Base-by-base conservation (phyloP, 2,113 vertebrate genomes). In the Salvator merianae region DNA sequence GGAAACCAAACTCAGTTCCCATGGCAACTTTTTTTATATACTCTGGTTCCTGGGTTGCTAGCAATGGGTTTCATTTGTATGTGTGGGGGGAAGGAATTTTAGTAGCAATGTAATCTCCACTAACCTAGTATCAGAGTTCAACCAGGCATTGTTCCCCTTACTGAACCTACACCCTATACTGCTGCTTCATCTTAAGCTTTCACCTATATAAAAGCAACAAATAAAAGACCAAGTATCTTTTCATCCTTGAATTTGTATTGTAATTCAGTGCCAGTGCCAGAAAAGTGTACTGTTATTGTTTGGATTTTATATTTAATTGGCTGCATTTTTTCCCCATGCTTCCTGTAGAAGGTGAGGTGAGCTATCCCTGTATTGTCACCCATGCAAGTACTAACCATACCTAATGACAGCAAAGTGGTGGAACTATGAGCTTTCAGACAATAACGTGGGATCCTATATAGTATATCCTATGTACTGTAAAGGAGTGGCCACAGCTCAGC, bases 1-100 rank as follows among this genome's bases (percentile, higher is more conserved):
- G 90, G 90, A 91, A 93, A 91, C 86, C 76, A 88, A 86, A 86
- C 89, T 90, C 88, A 90, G 92, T 94, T 94, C 91, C 93, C 88
- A 93, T 93, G 90, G 91, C 91, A 93, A 93, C 93, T 87, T 92
- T 91, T 92, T 59, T 59, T 20, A 59, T 59, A 85, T 91, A 63
- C 87, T 83, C 84, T 88, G 68, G 90, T 91, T 88, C 79, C 93
- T 91, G 62, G 38, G 77, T 94, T 92, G 77, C 71, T 90, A 66
- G 36, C 26, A n/a, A 32, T 66, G 88, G 88, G 86, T 92, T 92
- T 93, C 83, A 81, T 93, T 91, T 92, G 84, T 90, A 93, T n/a
- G 74, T 50, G 72, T 74, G 40, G 26, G 40, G 26, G 28, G 34
- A 92, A 88, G 89, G 84, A 90, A 90, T 88, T 91, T 80, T 91